Evolutionary conservation across 2,797 vertebrate species (phyloP).

Genomic region (Cichlasoma orientale): DNA sequence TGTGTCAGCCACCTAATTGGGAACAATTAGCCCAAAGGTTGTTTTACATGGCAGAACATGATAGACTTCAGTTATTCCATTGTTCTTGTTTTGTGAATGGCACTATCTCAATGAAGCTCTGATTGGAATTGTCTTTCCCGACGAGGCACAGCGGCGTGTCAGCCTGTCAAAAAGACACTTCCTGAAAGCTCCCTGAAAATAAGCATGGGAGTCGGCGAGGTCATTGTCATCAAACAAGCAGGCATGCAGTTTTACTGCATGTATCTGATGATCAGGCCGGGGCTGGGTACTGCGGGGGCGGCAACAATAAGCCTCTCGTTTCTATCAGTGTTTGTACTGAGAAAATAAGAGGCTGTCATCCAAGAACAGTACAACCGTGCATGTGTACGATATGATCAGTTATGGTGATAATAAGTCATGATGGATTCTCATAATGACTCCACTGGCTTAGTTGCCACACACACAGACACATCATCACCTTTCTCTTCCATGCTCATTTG

Average conservation of each 20-base stretch:
- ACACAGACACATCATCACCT: slow-evolving; percentile 55
- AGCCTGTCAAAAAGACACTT: slow-evolving; percentile 60
- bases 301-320: slow-evolving; percentile 55
- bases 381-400: slow-evolving; percentile 47
- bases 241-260: slow-evolving; percentile 43
- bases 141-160: slow-evolving; percentile 39
- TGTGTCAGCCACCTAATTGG: slow-evolving; percentile 71
- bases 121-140: slow-evolving; percentile 66
- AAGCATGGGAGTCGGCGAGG: slow-evolving; percentile 40
- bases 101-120: slow-evolving; percentile 61
- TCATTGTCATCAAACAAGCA: slow-evolving; percentile 58
- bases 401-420: slow-evolving; percentile 61
- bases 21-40: slow-evolving; percentile 77
- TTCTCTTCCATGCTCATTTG: slow-evolving; percentile 55
- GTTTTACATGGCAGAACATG: slow-evolving; percentile 73
- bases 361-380: slow-evolving; percentile 19
- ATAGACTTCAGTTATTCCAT: slow-evolving; percentile 69
- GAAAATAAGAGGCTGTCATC: slow-evolving; percentile 64
- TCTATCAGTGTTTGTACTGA: slow-evolving; percentile 36
- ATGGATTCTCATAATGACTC: slow-evolving; percentile 64
- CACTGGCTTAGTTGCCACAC: slow-evolving; percentile 34
- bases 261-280: slow-evolving; percentile 47
- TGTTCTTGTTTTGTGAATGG: slow-evolving; percentile 69
- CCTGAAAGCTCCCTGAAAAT: slow-evolving; percentile 48
- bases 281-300: slow-evolving; percentile 16